Evolutionary conservation across 2,888 invertebrate species (phyloP), one percentile per base, ranked within the genome.

Genomic region (Chorisops tibialis): DNA sequence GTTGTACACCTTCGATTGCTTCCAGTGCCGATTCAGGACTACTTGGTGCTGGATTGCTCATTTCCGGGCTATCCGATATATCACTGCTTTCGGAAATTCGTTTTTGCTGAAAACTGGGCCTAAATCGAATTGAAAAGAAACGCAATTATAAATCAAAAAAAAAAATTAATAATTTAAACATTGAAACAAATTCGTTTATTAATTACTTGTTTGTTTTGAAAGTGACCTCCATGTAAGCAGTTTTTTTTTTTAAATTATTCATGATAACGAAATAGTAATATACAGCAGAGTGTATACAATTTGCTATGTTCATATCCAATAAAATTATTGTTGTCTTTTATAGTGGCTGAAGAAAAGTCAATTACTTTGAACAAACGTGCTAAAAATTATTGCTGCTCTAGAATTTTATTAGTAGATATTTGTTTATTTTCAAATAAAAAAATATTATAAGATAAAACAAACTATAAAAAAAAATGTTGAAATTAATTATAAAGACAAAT

Each of bases 1-100:
- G 82, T 68, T 83, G 82, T 0, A 82, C 81, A 0, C 74, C 83
- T 0, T 81, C 79, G 18, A 82, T 71, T 19, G 72, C 70, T 61
- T 75, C 82, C 76, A 66, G 61, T 0, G 80, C 78, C 0, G 79
- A 77, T 21, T 66, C 68, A 16, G 66, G 67, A 59, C 66, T 69
- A 75, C 61, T 58, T 21, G 68, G 67, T 18, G 65, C 64, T 45
- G 67, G 67, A 62, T 81, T 80, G n/a, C n/a, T n/a, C 5, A 30
- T 2, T 39, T 66, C 67, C 14, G 63, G 35, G 16, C 65, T 61
- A 39, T 68, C 69, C 14, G 69, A 68, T 37, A 67, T 45, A 54
- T 69, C 69, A 59, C 67, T 68, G 41, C 64, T 67, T 39, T 67
- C 67, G 21, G 68, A 66, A 49, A 65, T 58, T 12, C 64, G 45